A percentile compares a stretch with the other conserved stretches of the same genome.
These are phyloP conservation scores for Tortricodes alternella DNA, from an alignment of 2,888 invertebrate genomes.

Conservation along the genomic window DNA sequence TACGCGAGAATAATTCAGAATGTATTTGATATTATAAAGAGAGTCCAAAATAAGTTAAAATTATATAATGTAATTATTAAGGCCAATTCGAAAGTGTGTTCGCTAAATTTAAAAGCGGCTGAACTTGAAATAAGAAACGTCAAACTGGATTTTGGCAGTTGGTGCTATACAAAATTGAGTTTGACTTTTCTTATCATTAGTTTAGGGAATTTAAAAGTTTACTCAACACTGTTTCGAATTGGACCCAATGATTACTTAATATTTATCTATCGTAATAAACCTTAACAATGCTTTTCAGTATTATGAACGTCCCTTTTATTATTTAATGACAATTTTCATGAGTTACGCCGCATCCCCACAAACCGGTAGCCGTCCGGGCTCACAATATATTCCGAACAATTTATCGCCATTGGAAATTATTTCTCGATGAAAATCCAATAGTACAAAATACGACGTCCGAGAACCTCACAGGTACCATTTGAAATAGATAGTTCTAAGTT, in stretches of 20 bases:
- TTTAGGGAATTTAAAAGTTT: not conserved
- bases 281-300: conserved; percentile 6
- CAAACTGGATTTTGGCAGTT: too few species aligned
- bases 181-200: too few species aligned
- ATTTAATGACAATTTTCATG: conserved; percentile 23
- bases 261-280: conserved; percentile 1
- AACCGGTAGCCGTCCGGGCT: conserved; percentile 54
- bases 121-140: too few species aligned
- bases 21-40: too few species aligned
- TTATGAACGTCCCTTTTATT: conserved; percentile 17
- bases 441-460: conserved; percentile 34
- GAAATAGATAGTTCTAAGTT: conserved; percentile 16
- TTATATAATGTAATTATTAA: too few species aligned
- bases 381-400: conserved; percentile 62
- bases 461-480: conserved; percentile 9
- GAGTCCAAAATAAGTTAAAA: too few species aligned
- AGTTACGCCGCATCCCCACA: conserved; percentile 37
- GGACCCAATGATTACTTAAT: not conserved
- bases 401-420: conserved; percentile 64
- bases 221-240: not conserved
- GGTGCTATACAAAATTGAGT: too few species aligned
- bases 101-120: too few species aligned
- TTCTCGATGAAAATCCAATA: conserved; percentile 59
- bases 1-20: too few species aligned
- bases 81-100: too few species aligned